These are phyloP conservation scores for Eonycteris spelaea DNA, from an alignment of 2,113 vertebrate genomes.

Conservation along the genomic window DNA sequence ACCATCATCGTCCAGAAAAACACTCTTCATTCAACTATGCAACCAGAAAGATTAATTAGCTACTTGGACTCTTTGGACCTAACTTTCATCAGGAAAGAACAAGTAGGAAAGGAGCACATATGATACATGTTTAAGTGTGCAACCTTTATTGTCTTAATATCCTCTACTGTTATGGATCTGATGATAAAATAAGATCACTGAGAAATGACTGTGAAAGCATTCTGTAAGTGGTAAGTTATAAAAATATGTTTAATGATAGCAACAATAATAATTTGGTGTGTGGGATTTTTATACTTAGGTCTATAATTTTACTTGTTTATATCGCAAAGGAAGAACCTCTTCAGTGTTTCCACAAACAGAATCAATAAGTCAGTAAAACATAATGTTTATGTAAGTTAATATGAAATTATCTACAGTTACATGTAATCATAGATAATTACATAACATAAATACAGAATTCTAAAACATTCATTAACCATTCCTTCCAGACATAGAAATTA, in stretches of 20 bases:
- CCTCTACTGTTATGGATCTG: background rate
- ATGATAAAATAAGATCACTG: background rate
- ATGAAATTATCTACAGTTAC: constrained; percentile 35
- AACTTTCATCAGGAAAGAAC: background rate
- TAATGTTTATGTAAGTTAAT: constrained; percentile 31
- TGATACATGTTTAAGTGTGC: background rate
- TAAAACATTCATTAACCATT: constrained; percentile 20
- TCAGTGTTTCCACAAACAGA: constrained; percentile 37
- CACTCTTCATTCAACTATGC: background rate
- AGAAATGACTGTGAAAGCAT: background rate
- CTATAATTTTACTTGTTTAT: constrained; percentile 18
- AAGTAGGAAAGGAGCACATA: background rate
- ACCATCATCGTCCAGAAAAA: background rate
- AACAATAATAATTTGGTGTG: background rate
- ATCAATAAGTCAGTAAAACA: constrained; percentile 5
- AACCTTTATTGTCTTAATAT: background rate
- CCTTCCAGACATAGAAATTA: background rate
- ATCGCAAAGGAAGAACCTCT: background rate
- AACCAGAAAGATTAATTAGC: background rate
- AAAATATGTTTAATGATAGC: background rate
- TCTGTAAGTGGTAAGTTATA: background rate
- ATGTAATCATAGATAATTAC: constrained; percentile 25
- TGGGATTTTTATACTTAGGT: background rate
- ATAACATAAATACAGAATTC: constrained; percentile 22
- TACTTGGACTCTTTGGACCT: background rate